These are phyloP conservation scores for Meghimatium bilineatum DNA, from an alignment of 2,888 invertebrate genomes.

Conservation along the genomic window DNA sequence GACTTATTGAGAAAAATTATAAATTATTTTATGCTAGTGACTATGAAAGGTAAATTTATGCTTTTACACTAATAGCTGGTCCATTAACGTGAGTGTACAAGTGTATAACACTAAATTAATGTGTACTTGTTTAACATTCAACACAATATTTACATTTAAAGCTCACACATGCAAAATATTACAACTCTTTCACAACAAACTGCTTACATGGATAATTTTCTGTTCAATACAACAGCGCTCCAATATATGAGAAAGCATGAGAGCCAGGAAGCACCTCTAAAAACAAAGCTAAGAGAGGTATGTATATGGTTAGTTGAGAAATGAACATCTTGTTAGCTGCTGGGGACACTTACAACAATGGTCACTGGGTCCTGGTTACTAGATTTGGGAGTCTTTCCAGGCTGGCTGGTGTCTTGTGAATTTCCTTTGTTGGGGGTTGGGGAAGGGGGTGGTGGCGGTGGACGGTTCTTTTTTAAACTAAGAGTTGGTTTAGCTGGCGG, in stretches of 20 bases:
- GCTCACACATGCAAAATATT: neutral
- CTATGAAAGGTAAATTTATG: too few relatives aligned
- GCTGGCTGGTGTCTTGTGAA: conserved; percentile 12
- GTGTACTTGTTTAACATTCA: neutral
- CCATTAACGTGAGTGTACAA: neutral
- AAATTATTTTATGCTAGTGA: too few relatives aligned
- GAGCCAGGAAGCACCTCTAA: neutral
- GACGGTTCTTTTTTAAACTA: conserved; percentile 40
- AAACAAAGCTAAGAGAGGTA: neutral
- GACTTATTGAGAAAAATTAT: too few relatives aligned
- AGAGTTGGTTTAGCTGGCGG: conserved; percentile 1
- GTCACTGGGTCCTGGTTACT: conserved; percentile 36
- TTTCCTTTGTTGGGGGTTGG: conserved; percentile 43
- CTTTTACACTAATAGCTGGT: neutral
- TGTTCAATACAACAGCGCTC: neutral
- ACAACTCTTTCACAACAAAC: neutral
- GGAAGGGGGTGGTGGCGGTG: conserved; percentile 51
- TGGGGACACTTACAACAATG: conserved; percentile 52
- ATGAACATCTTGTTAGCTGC: conserved; percentile 11
- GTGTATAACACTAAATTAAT: neutral
- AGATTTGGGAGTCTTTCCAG: conserved; percentile 10
- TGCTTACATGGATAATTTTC: neutral
- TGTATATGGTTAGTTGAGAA: neutral
- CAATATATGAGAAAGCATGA: neutral
- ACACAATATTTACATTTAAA: conserved; percentile 11